Percentiles rank a stretch among this genome's conserved stretches.
Conservation (phyloP, 2,113 vertebrate genomes). For the Lagopus leucura region DNA sequence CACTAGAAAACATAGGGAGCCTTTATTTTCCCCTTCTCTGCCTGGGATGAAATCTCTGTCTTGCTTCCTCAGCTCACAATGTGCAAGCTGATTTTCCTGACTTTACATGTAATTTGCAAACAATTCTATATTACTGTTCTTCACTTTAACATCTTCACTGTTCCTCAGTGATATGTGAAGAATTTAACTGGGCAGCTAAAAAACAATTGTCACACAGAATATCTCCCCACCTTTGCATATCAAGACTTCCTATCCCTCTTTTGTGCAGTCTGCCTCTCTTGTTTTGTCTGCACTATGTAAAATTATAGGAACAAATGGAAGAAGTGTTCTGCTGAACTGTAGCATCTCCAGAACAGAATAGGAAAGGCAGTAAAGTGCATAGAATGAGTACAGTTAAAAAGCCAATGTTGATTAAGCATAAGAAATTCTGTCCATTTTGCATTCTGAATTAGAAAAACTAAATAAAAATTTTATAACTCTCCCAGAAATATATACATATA, state of each 20-base stretch:
- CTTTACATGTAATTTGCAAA: background rate
- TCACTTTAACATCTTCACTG: background rate
- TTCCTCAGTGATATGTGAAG: background rate
- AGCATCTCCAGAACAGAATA: background rate
- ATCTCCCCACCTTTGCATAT: background rate
- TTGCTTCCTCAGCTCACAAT: background rate
- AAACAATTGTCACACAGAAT: background rate
- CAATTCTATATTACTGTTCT: background rate
- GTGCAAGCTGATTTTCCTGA: background rate
- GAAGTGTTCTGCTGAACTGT: background rate
- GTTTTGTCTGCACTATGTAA: background rate
- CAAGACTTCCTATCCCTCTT: background rate
- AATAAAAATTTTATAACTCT: background rate
- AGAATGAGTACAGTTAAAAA: background rate
- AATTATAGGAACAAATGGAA: background rate
- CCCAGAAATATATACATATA: background rate
- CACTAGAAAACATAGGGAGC: background rate
- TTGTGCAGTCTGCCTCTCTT: background rate
- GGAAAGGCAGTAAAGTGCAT: background rate
- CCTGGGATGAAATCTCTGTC: background rate
- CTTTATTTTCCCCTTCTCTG: background rate
- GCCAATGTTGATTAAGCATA: background rate
- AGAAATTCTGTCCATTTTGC: background rate
- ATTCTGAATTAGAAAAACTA: background rate
- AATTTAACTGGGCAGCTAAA: background rate